Conservation (phyloP, 1,140 invertebrate species). For the Rhagoletis pomonella region DNA sequence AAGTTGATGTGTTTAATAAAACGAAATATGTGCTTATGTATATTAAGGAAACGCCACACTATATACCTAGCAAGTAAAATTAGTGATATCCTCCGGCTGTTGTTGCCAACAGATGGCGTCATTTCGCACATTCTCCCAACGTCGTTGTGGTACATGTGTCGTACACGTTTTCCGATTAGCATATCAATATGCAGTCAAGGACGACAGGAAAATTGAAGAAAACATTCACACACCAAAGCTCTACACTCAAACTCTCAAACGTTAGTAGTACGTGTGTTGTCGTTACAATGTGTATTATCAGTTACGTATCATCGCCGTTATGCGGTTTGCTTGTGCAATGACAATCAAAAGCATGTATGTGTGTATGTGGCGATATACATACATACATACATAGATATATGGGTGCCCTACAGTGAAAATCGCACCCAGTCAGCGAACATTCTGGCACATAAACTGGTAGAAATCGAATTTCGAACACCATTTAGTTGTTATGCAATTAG, state of each 20-base stretch:
- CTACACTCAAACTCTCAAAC: neutral
- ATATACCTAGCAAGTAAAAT: neutral
- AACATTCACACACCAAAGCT: neutral
- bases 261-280: neutral
- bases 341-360: too few relatives aligned
- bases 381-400: too few relatives aligned
- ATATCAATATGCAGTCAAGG: slow-evolving; percentile 65
- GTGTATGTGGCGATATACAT: too few relatives aligned
- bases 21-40: neutral
- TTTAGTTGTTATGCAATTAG: too few relatives aligned
- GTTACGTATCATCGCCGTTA: neutral
- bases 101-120: neutral
- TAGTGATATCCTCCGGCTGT: neutral
- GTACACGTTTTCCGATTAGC: slow-evolving; percentile 68
- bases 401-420: too few relatives aligned
- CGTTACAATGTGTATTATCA: slow-evolving; percentile 16
- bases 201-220: slow-evolving; percentile 27
- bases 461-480: too few relatives aligned
- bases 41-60: neutral
- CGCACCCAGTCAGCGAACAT: too few relatives aligned
- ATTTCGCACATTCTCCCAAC: slow-evolving; percentile 55
- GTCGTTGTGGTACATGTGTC: slow-evolving; percentile 55
- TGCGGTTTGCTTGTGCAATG: neutral
- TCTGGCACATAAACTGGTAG: too few relatives aligned
- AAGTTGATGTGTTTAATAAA: slow-evolving; percentile 32